Conservation (phyloP, 2,113 vertebrate species). For the Podarcis raffonei region DNA sequence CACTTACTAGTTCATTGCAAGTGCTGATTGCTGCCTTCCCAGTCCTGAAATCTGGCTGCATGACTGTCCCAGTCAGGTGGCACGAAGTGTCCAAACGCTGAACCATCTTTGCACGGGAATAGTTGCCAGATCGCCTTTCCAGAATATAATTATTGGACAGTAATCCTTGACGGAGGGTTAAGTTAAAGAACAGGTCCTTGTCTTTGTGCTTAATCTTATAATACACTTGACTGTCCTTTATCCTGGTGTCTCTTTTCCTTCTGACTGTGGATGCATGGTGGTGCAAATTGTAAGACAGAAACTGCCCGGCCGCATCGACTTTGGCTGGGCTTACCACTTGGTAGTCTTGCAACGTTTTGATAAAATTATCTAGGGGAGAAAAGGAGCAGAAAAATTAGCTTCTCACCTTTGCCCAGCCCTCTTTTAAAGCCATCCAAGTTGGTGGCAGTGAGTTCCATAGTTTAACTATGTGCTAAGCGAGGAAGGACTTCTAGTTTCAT, state of each 20-base stretch:
- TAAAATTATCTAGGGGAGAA: conserved; percentile 74
- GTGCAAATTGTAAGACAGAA: conserved; percentile 84
- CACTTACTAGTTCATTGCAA: conserved; percentile 91
- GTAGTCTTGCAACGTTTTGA: conserved; percentile 75
- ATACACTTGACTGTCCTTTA: conserved; percentile 73
- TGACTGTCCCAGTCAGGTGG: conserved; percentile 84
- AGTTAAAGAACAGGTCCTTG: conserved; percentile 83
- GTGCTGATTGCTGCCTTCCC: conserved; percentile 89
- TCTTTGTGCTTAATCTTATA: conserved; percentile 83
- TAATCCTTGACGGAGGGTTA: conserved; percentile 82
- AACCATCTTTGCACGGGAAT: conserved; percentile 69
- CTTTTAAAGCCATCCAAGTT: too few relatives aligned
- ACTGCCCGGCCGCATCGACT: conserved; percentile 80
- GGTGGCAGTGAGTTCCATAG: too few relatives aligned
- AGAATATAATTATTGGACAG: conserved; percentile 84
- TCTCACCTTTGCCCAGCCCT: too few relatives aligned
- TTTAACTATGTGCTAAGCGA: too few relatives aligned
- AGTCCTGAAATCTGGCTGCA: conserved; percentile 20
- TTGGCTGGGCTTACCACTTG: conserved; percentile 84
- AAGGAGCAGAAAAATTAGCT: not conserved
- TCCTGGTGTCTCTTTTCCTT: conserved; percentile 75
- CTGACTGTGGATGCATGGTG: conserved; percentile 70
- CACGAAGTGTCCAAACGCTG: conserved; percentile 70
- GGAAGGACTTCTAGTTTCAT: too few relatives aligned
- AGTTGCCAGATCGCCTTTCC: conserved; percentile 82